A percentile compares a stretch with the other conserved stretches of the same genome.
phyloP scores from a whole-genome alignment of 1,140 invertebrate species.

The Procambarus virginalis region DNA sequence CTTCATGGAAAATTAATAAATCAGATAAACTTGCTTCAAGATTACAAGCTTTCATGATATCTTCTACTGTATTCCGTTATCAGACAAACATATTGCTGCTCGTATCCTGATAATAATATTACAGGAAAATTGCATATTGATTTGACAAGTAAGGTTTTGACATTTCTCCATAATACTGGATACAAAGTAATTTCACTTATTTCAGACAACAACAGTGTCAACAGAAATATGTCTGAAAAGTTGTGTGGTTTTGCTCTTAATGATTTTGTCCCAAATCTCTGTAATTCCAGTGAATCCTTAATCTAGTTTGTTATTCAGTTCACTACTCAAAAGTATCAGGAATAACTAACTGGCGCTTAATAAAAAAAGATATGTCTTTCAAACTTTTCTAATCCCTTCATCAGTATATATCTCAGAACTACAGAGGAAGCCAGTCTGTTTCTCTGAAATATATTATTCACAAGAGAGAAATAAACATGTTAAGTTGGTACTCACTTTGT shows the following conservation, averaged over 20 bases:
- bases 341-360: not conserved
- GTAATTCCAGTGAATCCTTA: conserved; percentile 17
- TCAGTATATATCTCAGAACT: not conserved
- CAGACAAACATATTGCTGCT: too few species aligned
- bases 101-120: not conserved
- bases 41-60: too few species aligned
- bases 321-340: not conserved
- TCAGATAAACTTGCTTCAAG: too few species aligned
- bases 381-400: conserved; percentile 21
- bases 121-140: not conserved
- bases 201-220: conserved; percentile 27
- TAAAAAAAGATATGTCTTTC: not conserved
- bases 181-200: conserved; percentile 16
- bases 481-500: conserved; percentile 14
- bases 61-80: too few species aligned
- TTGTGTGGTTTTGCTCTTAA: conserved; percentile 11
- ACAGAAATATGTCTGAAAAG: conserved; percentile 29
- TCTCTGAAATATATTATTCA: not conserved
- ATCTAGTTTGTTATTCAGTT: not conserved
- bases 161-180: conserved; percentile 15
- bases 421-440: not conserved
- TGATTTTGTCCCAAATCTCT: not conserved
- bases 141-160: not conserved
- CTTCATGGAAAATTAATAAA: too few species aligned
- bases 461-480: conserved; percentile 25